Evolutionary conservation across 2,888 invertebrate genomes (phyloP), one percentile per base, ranked within the genome.

Genomic region (Smittia aterrima): DNA sequence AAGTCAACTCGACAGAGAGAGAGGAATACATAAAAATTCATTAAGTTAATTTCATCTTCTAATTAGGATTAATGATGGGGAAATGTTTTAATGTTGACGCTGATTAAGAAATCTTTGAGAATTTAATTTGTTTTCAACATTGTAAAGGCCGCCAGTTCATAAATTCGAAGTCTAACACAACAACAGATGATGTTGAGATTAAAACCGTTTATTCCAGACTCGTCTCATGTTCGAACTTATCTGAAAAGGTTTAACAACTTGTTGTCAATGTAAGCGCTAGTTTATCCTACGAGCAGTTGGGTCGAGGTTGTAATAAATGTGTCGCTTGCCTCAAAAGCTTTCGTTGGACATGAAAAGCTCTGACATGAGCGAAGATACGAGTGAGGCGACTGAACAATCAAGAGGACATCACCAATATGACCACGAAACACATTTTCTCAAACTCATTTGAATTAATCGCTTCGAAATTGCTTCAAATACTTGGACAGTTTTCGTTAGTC

Each of bases 31-130:
- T 58, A 58, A 25, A 64, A 64, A 64, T 27, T 64, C 25, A 27
- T 64, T 64, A 64, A 25, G 64, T 27, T 64, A 64, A 64, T 64
- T 25, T 27, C 27, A 27, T 24, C 11, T n/a, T 64, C 24, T 64
- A 64, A 64, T 64, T 64, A 64, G 64, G 64, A 64, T 64, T 64
- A 64, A 64, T 64, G 64, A 64, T 27, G n/a, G 27, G n/a, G 22
- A 64, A 64, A 64, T 64, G 25, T 27, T 64, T 25, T 24, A 64
- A 64, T 64, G 25, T 24, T 64, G 64, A 58, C 58, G 64, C 64
- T 64, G 64, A 64, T 64, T 64, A 64, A 64, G 64, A 64, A 64
- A 64, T 64, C 25, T 64, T 25, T 20, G 64, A 64, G 18, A 47
- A 47, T 11, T 2, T 6, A 58, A 6, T 58, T 58, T 22, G 18